Percentiles rank a stretch among this genome's conserved stretches.
phyloP scores from a whole-genome alignment of 2,113 vertebrate genomes.

The Leiothrix lutea region DNA sequence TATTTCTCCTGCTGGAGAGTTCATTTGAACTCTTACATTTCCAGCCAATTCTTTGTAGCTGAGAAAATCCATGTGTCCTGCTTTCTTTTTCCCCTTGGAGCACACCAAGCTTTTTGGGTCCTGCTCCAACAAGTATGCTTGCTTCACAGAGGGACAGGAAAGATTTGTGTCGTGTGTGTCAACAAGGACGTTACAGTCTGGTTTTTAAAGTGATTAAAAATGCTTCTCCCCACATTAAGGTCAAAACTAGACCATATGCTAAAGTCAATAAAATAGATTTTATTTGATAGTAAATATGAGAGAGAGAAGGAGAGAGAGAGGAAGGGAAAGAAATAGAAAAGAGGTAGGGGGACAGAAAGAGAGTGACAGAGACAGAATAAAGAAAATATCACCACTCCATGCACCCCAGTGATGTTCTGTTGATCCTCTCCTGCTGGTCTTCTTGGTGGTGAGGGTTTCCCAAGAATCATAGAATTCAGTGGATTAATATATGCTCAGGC shows the following conservation, averaged over 20 bases:
- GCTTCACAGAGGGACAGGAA: neutral
- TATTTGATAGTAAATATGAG: neutral
- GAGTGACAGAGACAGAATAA: neutral
- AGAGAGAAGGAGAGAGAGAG: neutral
- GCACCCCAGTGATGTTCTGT: neutral
- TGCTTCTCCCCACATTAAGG: neutral
- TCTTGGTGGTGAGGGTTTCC: neutral
- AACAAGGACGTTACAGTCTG: accelerated
- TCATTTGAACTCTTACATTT: neutral
- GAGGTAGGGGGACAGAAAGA: neutral
- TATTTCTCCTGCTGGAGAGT: neutral
- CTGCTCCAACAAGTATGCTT: neutral
- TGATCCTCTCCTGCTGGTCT: neutral
- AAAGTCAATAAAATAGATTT: neutral
- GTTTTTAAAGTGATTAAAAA: neutral
- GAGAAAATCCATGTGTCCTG: neutral
- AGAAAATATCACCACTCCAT: neutral
- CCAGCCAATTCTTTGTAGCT: constrained; percentile 30
- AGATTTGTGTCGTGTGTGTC: neutral
- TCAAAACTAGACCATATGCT: neutral
- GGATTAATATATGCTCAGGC: neutral
- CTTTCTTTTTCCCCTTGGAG: neutral
- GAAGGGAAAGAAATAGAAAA: neutral
- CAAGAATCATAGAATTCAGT: neutral
- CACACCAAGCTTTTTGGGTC: neutral